Evolutionary conservation across 2,113 vertebrate species (phyloP).

Genomic region (Indicator indicator): DNA sequence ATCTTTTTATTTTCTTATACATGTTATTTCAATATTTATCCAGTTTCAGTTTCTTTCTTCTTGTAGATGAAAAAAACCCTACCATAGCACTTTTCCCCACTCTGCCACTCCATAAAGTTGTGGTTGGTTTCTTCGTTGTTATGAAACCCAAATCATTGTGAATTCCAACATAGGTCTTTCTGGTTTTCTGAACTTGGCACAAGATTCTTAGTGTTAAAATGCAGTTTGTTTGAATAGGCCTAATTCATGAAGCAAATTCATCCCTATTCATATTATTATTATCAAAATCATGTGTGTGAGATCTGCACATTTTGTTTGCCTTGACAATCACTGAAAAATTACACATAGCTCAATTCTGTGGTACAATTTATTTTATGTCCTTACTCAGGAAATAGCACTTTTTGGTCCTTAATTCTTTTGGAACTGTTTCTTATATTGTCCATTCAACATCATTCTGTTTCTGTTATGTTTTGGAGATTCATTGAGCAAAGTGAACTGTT

Average conservation of each 20-base stretch:
- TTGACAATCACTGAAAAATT: neutral
- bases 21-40: neutral
- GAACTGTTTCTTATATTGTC: neutral
- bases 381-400: neutral
- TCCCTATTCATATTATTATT: neutral
- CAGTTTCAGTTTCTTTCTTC: neutral
- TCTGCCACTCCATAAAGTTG: neutral
- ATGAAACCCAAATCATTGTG: neutral
- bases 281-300: neutral
- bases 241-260: neutral
- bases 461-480: neutral
- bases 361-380: neutral
- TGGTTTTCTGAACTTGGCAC: neutral
- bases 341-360: neutral
- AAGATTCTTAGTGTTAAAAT: neutral
- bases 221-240: neutral
- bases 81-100: neutral
- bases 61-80: neutral
- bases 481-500: neutral
- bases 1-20: neutral
- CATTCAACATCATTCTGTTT: neutral
- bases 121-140: neutral
- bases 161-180: neutral
- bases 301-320: neutral
- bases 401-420: neutral